Percentiles rank a stretch among this genome's conserved stretches.
These are phyloP conservation scores for Ceyx cyanopectus DNA, from an alignment of 2,113 vertebrate species.

Conservation along the genomic window DNA sequence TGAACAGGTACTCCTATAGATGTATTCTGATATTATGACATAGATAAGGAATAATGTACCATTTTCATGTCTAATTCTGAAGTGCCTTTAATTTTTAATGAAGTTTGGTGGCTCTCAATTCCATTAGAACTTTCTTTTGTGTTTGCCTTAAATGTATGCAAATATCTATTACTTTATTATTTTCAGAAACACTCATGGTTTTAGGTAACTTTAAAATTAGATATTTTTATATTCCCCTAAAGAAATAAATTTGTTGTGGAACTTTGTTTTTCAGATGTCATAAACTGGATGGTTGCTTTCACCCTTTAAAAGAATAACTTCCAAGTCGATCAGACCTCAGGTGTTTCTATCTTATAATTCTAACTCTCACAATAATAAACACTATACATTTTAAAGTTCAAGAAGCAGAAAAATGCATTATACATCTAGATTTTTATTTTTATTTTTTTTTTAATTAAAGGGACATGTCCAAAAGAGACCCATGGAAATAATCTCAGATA, in stretches of 20 bases:
- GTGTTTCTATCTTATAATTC: neutral
- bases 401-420: neutral
- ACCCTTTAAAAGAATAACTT: neutral
- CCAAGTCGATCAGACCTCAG: neutral
- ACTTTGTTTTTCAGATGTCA: neutral
- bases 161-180: neutral
- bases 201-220: neutral
- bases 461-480: neutral
- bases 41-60: neutral
- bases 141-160: neutral
- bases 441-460: neutral
- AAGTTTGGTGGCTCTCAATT: neutral
- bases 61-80: neutral
- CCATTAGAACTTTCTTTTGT: neutral
- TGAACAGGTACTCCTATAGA: conserved; percentile 52
- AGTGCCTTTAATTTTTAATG: neutral
- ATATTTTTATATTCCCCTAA: neutral
- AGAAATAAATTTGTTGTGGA: neutral
- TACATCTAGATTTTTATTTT: fast-evolving
- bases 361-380: neutral
- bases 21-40: conserved; percentile 1
- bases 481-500: neutral
- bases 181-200: neutral
- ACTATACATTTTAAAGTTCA: neutral
- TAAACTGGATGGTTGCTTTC: neutral